phyloP scores from a whole-genome alignment of 2,113 vertebrate species.

The Hippocampus guttulatus region DNA sequence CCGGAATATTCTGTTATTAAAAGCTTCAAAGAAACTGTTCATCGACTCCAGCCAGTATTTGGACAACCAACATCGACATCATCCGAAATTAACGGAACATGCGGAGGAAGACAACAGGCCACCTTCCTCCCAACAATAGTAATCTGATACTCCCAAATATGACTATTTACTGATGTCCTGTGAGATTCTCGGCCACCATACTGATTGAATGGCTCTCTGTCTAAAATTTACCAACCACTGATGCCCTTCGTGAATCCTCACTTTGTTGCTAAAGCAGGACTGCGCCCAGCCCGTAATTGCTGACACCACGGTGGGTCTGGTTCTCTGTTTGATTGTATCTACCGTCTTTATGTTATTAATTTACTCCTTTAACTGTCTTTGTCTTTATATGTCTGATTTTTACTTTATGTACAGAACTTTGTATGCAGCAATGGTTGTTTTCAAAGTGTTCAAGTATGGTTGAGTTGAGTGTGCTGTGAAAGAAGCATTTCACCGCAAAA shows the following conservation, averaged over 20 bases:
- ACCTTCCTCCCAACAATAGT: background rate
- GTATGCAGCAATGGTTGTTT: too few relatives aligned
- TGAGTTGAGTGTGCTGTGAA: background rate
- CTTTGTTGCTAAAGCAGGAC: background rate
- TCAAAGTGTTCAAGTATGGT: too few relatives aligned
- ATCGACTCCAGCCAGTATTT: too few relatives aligned
- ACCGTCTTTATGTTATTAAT: too few relatives aligned
- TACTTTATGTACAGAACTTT: too few relatives aligned
- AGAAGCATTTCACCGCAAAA: slow-evolving; percentile 36
- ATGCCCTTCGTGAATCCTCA: background rate
- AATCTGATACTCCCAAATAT: background rate
- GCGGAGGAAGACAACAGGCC: too few relatives aligned
- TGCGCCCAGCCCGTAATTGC: background rate
- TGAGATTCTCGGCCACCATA: background rate
- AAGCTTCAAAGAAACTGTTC: too few relatives aligned
- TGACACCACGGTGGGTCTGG: background rate
- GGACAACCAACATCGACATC: too few relatives aligned
- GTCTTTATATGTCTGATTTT: too few relatives aligned
- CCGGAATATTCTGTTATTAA: too few relatives aligned
- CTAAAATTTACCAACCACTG: background rate
- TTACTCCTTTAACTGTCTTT: too few relatives aligned
- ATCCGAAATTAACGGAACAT: too few relatives aligned
- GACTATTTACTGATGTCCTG: background rate
- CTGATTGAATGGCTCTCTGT: background rate
- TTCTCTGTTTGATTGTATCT: background rate